Conservation (phyloP, 2,113 vertebrate genomes). For the Cepphus grylle region DNA sequence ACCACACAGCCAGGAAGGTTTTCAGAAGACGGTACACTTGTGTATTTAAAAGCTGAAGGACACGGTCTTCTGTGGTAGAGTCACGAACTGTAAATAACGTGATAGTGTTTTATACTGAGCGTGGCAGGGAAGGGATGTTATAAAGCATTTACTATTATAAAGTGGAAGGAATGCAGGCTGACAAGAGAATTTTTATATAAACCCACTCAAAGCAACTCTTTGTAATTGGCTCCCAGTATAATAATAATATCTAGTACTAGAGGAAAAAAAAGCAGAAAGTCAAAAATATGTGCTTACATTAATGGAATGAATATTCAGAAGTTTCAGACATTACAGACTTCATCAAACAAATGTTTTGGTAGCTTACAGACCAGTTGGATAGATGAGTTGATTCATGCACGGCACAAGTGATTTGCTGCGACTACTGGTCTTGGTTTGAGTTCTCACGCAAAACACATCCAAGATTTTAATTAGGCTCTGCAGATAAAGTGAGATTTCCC, state of each 20-base stretch:
- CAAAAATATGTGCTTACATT: not conserved
- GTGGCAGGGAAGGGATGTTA: not conserved
- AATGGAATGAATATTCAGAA: not conserved
- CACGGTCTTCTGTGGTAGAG: not conserved
- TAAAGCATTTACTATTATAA: not conserved
- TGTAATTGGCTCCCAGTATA: not conserved
- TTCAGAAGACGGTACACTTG: not conserved
- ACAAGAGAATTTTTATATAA: not conserved
- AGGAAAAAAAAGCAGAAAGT: not conserved
- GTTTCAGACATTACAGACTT: not conserved
- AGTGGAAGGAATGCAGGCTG: not conserved
- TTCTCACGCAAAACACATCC: not conserved
- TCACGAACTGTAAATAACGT: not conserved
- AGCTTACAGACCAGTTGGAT: not conserved
- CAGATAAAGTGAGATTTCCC: not conserved
- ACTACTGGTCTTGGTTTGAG: not conserved
- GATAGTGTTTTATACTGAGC: not conserved
- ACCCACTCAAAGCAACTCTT: not conserved
- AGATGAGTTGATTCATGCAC: not conserved
- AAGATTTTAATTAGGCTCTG: not conserved
- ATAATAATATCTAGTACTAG: not conserved
- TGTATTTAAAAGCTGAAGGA: not conserved
- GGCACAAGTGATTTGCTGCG: not conserved
- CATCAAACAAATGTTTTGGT: not conserved
- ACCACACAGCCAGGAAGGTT: not conserved